phyloP scores from a whole-genome alignment of 1,140 invertebrate species.

The Lucilia cuprina region DNA sequence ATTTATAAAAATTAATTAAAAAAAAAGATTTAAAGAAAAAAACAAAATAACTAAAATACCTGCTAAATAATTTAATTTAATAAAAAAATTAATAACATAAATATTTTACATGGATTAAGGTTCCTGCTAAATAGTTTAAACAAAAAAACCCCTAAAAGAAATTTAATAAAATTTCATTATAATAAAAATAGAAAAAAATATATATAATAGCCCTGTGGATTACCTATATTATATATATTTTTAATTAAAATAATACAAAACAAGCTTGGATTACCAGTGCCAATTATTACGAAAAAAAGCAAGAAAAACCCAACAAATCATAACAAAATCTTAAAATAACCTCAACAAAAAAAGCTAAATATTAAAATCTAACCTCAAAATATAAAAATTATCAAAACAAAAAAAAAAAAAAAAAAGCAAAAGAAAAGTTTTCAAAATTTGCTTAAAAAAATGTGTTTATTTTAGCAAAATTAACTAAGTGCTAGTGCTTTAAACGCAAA shows the following conservation, averaged over 20 bases:
- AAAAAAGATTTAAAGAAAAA: slow-evolving; percentile 29
- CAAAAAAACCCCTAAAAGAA: background rate
- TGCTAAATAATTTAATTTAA: slow-evolving; percentile 41
- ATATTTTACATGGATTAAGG: slow-evolving; percentile 54
- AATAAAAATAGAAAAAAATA: slow-evolving; percentile 23
- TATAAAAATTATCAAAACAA: background rate
- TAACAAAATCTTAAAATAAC: background rate
- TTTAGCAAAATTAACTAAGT: background rate
- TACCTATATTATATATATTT: slow-evolving; percentile 36
- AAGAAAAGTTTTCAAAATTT: slow-evolving; percentile 19
- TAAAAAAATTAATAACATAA: slow-evolving; percentile 2
- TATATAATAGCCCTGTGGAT: slow-evolving; percentile 28
- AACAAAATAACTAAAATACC: slow-evolving; percentile 29
- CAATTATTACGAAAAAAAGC: slow-evolving; percentile 45
- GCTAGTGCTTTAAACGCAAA: background rate
- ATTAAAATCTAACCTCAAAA: background rate
- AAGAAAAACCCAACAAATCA: slow-evolving; percentile 39
- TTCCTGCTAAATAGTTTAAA: slow-evolving; percentile 47
- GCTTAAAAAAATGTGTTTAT: background rate
- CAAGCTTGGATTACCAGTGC: slow-evolving; percentile 59
- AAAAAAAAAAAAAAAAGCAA: slow-evolving; percentile 37
- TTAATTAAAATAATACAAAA: slow-evolving; percentile 9
- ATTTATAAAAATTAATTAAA: slow-evolving; percentile 15
- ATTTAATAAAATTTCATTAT: slow-evolving; percentile 11
- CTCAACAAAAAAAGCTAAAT: background rate